These are phyloP conservation scores for Panorpa germanica DNA, from an alignment of 2,888 invertebrate species.

Conservation along the genomic window DNA sequence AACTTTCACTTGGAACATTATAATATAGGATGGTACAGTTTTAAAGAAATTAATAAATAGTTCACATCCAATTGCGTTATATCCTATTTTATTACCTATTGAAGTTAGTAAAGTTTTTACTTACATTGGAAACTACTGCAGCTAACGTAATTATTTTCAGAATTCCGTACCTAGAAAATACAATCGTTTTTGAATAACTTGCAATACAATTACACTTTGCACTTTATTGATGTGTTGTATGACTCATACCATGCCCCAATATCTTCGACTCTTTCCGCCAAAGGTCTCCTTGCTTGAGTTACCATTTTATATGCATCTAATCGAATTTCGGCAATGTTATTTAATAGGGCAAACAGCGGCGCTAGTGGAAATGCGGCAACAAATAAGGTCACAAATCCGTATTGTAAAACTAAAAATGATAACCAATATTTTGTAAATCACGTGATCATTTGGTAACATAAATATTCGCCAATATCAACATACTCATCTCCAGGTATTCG, in stretches of 20 bases:
- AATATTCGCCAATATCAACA: conserved; percentile 18
- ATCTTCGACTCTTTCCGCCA: conserved; percentile 79
- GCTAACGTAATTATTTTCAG: conserved; percentile 79
- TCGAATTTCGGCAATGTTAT: conserved; percentile 89
- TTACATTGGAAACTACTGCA: conserved; percentile 69
- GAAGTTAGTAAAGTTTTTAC: too few relatives aligned
- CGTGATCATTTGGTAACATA: conserved; percentile 4
- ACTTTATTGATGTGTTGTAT: not conserved
- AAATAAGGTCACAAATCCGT: conserved; percentile 92
- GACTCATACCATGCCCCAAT: conserved; percentile 68
- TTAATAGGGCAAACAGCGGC: conserved; percentile 83
- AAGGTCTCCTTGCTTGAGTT: conserved; percentile 74
- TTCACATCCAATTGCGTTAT: too few relatives aligned
- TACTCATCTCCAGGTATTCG: conserved; percentile 97
- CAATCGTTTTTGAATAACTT: conserved; percentile 2
- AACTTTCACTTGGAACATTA: not conserved
- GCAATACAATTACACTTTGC: not conserved
- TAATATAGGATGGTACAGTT: too few relatives aligned
- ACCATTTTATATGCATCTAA: conserved; percentile 95
- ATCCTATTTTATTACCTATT: too few relatives aligned
- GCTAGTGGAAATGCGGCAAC: conserved; percentile 95
- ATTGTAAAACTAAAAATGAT: conserved; percentile 64
- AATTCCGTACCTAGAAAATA: conserved; percentile 53
- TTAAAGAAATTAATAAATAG: too few relatives aligned
- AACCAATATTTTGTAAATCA: conserved; percentile 2